Conservation (phyloP, 2,113 vertebrate genomes). For the Odontesthes bonariensis region DNA sequence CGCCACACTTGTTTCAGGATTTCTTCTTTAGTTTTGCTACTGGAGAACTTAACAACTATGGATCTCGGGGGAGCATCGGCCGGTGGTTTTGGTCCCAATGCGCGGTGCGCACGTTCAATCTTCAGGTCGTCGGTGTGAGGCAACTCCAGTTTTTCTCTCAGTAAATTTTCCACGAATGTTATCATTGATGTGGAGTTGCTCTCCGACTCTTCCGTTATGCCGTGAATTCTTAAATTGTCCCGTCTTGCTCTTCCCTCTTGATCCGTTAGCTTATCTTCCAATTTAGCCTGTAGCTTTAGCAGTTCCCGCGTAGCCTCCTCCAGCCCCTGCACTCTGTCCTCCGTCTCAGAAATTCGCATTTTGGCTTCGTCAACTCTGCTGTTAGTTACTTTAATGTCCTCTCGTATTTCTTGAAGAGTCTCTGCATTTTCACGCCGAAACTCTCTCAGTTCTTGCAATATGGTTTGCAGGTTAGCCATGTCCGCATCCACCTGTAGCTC, state of each 20-base stretch:
- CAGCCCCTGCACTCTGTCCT: background rate
- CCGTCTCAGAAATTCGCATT: background rate
- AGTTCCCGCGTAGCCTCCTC: background rate
- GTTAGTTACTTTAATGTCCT: background rate
- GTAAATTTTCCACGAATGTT: constrained; percentile 1
- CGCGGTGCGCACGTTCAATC: background rate
- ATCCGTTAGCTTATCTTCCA: background rate
- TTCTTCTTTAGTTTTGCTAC: background rate
- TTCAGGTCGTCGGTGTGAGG: background rate
- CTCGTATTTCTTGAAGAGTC: background rate
- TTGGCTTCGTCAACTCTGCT: background rate
- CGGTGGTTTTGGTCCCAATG: background rate
- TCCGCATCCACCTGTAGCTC: background rate
- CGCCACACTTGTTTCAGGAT: background rate
- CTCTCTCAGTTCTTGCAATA: background rate
- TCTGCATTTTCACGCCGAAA: background rate
- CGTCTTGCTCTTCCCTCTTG: background rate
- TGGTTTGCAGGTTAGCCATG: background rate
- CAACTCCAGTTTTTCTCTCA: background rate
- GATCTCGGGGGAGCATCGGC: background rate
- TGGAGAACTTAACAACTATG: background rate
- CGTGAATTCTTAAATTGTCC: background rate
- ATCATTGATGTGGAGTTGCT: background rate
- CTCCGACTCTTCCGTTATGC: background rate
- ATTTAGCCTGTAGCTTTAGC: background rate